Evolutionary conservation across 2,888 invertebrate genomes (phyloP), one percentile per base, ranked within the genome.

Genomic region (Timema podura): DNA sequence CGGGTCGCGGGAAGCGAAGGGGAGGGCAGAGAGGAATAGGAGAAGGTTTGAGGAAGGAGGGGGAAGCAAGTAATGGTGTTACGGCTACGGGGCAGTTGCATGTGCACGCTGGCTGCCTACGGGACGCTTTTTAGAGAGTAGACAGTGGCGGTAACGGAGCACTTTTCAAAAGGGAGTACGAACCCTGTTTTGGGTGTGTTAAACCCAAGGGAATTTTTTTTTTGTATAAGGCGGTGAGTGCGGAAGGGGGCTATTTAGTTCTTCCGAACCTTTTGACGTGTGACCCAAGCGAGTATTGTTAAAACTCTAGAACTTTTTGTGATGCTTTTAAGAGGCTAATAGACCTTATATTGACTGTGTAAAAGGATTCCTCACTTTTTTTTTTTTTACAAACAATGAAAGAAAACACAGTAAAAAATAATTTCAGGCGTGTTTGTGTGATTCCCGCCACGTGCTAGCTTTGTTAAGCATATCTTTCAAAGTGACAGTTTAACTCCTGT

Each of bases 41-140:
- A 65, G 54, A 13, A 65, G 61, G 72, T 16, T 44, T 46, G 51
- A 16, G 57, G 64, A 65, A 48, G 66, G 48, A 64, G 54, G 51
- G 51, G 61, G 54, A 57, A 48, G 59, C 49, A n/a, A 30, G 48
- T n/a, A 11, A 61, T 11, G 48, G 48, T 64, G 68, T 59, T 61
- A 59, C 47, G 46, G 48, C 57, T 44, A 45, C 11, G 16, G 30
- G 64, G 59, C 30, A 15, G 59, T 11, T 7, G 16, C 68, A 46
- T 48, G 10, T 57, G 64, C 48, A 68, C 45, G 30, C 61, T 68
- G 68, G 48, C 67, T 8, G 67, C 67, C 54, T 54, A 30, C 44
- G 68, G 49, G 49, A 30, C 61, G n/a, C 45, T 47, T 15, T 15
- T 9, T 11, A 13, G 67, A n/a, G 44, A 45, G 46, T 16, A 48